Evolutionary conservation across 2,888 invertebrate genomes (phyloP).

Genomic region (Apeira syringaria): DNA sequence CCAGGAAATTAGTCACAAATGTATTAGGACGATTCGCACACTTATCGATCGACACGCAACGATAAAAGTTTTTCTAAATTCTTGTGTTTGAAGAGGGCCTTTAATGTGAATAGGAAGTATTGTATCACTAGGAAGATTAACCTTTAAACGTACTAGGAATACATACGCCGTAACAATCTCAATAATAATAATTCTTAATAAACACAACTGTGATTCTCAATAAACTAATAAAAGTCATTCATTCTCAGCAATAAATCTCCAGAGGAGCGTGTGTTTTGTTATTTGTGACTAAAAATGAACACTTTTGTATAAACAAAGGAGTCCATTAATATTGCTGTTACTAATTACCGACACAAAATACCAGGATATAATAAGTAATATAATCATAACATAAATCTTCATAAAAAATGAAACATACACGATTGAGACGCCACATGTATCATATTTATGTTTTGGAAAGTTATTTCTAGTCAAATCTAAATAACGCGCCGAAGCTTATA

Average conservation of each 20-base stretch:
- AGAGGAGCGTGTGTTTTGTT: conserved; percentile 12
- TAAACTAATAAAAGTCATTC: no score
- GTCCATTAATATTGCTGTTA: conserved; percentile 41
- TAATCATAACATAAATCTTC: conserved; percentile 52
- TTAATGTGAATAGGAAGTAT: no score
- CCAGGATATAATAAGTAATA: conserved; percentile 43
- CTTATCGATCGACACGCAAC: no score
- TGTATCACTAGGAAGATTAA: no score
- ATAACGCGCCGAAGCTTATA: conserved; percentile 57
- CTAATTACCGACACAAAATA: conserved; percentile 47
- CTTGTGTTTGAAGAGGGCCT: no score
- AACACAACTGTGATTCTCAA: not conserved
- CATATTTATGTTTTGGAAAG: conserved; percentile 72
- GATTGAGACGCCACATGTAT: conserved; percentile 75
- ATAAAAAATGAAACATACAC: conserved; percentile 50
- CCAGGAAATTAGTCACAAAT: no score
- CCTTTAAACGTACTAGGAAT: no score
- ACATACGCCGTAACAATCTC: no score
- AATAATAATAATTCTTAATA: not conserved
- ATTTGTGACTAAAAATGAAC: conserved; percentile 20
- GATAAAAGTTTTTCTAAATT: no score
- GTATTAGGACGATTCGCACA: no score
- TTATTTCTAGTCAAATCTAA: conserved; percentile 69
- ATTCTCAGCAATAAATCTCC: conserved; percentile 10
- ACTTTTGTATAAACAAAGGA: conserved; percentile 46